Evolutionary conservation across 2,888 invertebrate genomes (phyloP).

Genomic region (Anoncus sp.): DNA sequence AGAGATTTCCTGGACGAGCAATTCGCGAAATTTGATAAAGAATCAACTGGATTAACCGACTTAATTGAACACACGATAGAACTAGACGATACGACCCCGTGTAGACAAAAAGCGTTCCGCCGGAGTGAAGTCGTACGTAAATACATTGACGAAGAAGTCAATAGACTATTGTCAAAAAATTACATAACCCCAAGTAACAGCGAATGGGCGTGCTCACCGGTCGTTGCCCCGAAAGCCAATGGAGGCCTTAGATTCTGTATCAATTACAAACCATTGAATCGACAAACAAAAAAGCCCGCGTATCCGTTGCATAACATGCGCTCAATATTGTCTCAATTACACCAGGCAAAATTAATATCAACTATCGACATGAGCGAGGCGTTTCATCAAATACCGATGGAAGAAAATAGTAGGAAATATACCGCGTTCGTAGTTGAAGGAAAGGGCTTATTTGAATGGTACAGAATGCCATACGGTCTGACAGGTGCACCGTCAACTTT

Average conservation of each 20-base stretch:
- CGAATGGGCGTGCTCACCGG: conserved; percentile 34
- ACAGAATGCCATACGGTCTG: conserved; percentile 43
- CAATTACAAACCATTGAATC: conserved; percentile 41
- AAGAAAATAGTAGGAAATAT: conserved; percentile 37
- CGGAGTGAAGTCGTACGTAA: too few relatives aligned
- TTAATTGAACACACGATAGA: too few relatives aligned
- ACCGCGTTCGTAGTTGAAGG: conserved; percentile 53
- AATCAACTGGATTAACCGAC: neutral
- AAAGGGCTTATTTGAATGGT: conserved; percentile 37
- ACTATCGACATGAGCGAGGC: conserved; percentile 55
- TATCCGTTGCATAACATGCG: conserved; percentile 54
- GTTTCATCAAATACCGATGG: conserved; percentile 57
- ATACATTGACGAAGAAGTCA: neutral
- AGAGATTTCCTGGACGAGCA: conserved; percentile 2
- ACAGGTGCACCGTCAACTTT: conserved; percentile 53
- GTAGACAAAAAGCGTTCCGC: too few relatives aligned
- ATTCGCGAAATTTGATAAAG: conserved; percentile 4
- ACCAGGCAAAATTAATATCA: conserved; percentile 54
- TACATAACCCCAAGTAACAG: conserved; percentile 9
- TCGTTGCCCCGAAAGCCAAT: conserved; percentile 36
- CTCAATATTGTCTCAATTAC: conserved; percentile 49
- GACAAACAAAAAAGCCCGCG: conserved; percentile 47
- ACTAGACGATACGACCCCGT: too few relatives aligned
- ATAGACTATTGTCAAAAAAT: neutral
- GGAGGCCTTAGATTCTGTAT: conserved; percentile 46